Evolutionary conservation across 2,113 vertebrate genomes (phyloP).

Genomic region (Sylvicapra grimmia): DNA sequence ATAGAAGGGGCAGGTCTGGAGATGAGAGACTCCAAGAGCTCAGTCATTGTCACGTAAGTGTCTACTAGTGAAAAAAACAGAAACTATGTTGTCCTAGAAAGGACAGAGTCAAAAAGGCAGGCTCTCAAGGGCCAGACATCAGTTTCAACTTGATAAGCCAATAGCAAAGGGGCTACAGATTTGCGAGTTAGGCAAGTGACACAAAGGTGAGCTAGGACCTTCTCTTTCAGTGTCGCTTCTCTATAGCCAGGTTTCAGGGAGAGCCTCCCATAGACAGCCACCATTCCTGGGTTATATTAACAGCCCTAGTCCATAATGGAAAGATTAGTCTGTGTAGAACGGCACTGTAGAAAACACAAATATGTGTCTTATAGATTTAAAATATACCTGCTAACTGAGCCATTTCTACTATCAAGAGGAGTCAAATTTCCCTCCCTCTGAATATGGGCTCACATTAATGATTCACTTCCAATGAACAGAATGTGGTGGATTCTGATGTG

Average conservation of each 20-base stretch:
- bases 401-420: background rate
- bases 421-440: background rate
- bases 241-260: background rate
- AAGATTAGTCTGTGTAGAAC: background rate
- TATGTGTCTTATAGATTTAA: background rate
- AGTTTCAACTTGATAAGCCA: background rate
- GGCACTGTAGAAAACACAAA: background rate
- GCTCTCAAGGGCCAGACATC: too few relatives aligned
- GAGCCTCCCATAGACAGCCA: background rate
- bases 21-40: background rate
- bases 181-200: background rate
- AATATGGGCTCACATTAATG: background rate
- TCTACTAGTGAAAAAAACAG: background rate
- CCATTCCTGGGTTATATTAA: background rate
- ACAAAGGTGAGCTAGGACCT: background rate
- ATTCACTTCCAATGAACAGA: background rate
- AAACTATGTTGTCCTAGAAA: background rate
- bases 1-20: background rate
- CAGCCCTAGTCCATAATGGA: background rate
- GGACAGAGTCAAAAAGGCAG: background rate
- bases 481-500: background rate
- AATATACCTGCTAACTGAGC: background rate
- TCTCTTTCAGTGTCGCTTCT: background rate
- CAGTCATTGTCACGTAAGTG: background rate
- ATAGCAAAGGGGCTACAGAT: background rate